Evolutionary conservation across 2,888 invertebrate species (phyloP).

Genomic region (Junonia oenone): DNA sequence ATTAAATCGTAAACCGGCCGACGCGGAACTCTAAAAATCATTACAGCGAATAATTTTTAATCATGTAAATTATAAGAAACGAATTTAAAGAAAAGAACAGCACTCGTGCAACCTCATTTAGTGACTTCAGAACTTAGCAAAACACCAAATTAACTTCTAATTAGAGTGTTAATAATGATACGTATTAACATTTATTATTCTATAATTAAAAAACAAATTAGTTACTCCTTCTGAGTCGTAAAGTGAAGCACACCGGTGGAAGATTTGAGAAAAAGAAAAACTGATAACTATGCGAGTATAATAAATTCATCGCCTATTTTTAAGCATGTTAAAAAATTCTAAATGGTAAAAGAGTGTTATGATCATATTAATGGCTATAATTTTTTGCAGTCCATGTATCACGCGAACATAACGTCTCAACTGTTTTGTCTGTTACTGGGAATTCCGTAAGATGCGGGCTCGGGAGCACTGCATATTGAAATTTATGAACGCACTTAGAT

Average conservation of each 20-base stretch:
- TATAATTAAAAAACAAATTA: constrained; percentile 5
- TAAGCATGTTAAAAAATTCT: background rate
- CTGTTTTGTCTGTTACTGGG: constrained; percentile 21
- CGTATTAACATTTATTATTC: constrained; percentile 1
- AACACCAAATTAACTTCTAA: constrained; percentile 5
- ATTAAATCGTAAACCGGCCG: background rate
- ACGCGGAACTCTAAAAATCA: background rate
- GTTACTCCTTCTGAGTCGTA: background rate
- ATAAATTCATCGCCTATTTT: background rate
- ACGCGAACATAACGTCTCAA: background rate
- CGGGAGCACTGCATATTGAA: constrained; percentile 26
- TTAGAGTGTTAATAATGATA: background rate
- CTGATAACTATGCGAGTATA: background rate
- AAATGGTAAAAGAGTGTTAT: background rate
- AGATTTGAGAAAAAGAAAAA: background rate
- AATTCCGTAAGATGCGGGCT: constrained; percentile 21
- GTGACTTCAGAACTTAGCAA: background rate
- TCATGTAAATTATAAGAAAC: constrained; percentile 6
- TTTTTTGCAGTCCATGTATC: background rate
- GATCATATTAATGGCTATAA: background rate
- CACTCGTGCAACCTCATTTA: constrained; percentile 5
- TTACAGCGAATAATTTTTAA: constrained; percentile 2
- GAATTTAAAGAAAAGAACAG: constrained; percentile 7
- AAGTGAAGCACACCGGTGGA: background rate
- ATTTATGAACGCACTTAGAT: constrained; percentile 32